Evolutionary conservation across 53 echinoderm and acorn worm genomes (phyloP).

Genomic region (Echinarachnius parma): DNA sequence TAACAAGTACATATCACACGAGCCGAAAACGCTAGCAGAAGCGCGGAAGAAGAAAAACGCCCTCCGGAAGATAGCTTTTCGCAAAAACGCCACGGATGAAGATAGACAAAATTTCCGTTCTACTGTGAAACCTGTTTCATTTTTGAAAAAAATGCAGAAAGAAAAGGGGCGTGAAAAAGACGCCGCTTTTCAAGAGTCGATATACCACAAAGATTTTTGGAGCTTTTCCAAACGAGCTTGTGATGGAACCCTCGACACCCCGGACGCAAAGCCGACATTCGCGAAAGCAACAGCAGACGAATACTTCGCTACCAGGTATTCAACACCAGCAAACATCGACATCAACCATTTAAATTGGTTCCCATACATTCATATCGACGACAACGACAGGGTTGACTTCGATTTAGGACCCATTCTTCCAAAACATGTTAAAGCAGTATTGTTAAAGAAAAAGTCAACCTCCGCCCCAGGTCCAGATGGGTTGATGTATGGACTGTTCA

Average conservation of each 20-base stretch:
- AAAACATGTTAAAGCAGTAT: constrained; percentile 13
- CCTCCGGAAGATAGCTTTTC: constrained; percentile 3
- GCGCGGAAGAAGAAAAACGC: constrained; percentile 36
- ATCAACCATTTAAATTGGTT: constrained; percentile 18
- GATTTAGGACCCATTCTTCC: constrained; percentile 6
- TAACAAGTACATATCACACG: constrained; percentile 22
- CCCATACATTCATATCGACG: constrained; percentile 3
- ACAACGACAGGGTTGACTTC: background rate
- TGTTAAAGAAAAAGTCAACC: too few species aligned
- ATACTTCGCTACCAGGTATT: constrained; percentile 16
- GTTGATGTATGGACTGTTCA: too few species aligned
- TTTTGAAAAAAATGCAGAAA: constrained; percentile 7
- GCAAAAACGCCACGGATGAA: constrained; percentile 26
- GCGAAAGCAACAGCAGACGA: constrained; percentile 28
- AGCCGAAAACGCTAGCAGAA: constrained; percentile 31
- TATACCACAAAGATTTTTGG: constrained; percentile 27
- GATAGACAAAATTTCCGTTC: constrained; percentile 12
- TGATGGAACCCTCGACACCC: constrained; percentile 3
- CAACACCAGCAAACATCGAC: background rate
- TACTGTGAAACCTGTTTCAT: constrained; percentile 25
- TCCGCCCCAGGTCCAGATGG: too few species aligned
- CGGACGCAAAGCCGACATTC: background rate
- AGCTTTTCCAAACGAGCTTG: constrained; percentile 17
- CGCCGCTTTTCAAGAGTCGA: background rate
- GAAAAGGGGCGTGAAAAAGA: background rate